Percentiles rank a stretch among this genome's conserved stretches.
Evolutionary conservation across 2,113 vertebrate genomes (phyloP).

Genomic region (Chloroceryle aenea): DNA sequence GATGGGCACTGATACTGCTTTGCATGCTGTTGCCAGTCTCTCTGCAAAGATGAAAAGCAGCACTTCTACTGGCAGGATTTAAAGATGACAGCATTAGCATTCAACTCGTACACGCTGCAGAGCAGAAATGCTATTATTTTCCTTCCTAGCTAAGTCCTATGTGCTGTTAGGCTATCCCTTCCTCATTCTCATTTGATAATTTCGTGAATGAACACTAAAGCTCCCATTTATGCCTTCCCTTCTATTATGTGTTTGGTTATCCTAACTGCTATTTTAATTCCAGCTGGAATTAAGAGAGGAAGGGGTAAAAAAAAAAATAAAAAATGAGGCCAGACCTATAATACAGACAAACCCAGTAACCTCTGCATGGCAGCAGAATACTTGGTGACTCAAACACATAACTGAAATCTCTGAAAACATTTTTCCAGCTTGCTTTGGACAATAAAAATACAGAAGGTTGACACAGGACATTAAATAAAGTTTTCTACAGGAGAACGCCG

Average conservation of each 20-base stretch:
- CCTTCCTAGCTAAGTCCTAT: not conserved
- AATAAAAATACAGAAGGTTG: not conserved
- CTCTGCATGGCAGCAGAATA: not conserved
- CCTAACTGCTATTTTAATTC: conserved; percentile 30
- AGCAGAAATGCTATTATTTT: conserved; percentile 22
- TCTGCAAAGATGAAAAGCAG: conserved; percentile 51
- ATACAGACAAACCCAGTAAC: conserved; percentile 2
- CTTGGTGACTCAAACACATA: not conserved
- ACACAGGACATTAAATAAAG: not conserved
- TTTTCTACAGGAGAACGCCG: not conserved
- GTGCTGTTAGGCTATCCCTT: conserved; percentile 24
- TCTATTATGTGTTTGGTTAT: not conserved
- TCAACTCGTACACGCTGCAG: conserved; percentile 15
- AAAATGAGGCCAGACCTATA: not conserved
- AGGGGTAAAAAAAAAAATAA: not conserved
- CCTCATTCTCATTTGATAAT: conserved; percentile 5
- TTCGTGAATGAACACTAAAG: not conserved
- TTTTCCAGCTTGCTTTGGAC: not conserved
- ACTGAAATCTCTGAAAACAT: not conserved
- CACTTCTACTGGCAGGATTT: conserved; percentile 49
- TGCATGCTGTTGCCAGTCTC: conserved; percentile 26
- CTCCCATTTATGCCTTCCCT: not conserved
- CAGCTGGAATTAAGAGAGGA: conserved; percentile 13
- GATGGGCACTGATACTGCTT: conserved; percentile 30
- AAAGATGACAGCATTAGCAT: conserved; percentile 38